Evolutionary conservation across 2,888 invertebrate genomes (phyloP).

Genomic region (Eretmocerus hayati): DNA sequence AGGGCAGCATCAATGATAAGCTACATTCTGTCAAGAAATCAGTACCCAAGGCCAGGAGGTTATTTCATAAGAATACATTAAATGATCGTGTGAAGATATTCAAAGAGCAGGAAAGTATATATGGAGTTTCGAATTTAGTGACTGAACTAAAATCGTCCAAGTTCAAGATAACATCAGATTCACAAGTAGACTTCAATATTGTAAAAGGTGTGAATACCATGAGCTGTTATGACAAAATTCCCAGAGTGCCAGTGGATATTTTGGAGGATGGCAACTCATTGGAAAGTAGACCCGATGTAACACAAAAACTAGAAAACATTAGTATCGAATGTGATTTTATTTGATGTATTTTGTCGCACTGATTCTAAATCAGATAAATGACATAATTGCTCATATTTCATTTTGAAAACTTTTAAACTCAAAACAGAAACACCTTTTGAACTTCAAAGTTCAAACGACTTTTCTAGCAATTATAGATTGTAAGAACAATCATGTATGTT

Average conservation of each 20-base stretch:
- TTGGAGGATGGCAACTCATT: slow-evolving; percentile 22
- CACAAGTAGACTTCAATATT: slow-evolving; percentile 25
- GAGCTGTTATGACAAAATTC: slow-evolving; percentile 27
- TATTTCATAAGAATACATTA: slow-evolving; percentile 4
- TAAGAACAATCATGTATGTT: slow-evolving; percentile 25
- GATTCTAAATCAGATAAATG: too few species aligned
- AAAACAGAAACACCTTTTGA: too few species aligned
- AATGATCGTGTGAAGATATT: background rate
- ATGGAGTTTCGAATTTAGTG: slow-evolving; percentile 8
- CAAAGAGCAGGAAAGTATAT: slow-evolving; percentile 7
- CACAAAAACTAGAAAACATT: slow-evolving; percentile 24
- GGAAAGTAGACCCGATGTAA: slow-evolving; percentile 24
- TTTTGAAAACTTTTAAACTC: too few species aligned
- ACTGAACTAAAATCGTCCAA: slow-evolving; percentile 25
- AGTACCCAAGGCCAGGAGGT: background rate
- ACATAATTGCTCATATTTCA: too few species aligned
- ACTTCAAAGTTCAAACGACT: slow-evolving; percentile 13
- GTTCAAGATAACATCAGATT: slow-evolving; percentile 29
- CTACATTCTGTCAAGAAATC: slow-evolving; percentile 9
- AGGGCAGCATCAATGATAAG: slow-evolving; percentile 14
- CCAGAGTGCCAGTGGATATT: slow-evolving; percentile 18
- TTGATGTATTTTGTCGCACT: too few species aligned
- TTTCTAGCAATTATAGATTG: slow-evolving; percentile 34
- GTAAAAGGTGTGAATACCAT: slow-evolving; percentile 26
- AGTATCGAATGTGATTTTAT: slow-evolving; percentile 16